Conservation (phyloP, 2,888 invertebrate species). For the Automeris io region DNA sequence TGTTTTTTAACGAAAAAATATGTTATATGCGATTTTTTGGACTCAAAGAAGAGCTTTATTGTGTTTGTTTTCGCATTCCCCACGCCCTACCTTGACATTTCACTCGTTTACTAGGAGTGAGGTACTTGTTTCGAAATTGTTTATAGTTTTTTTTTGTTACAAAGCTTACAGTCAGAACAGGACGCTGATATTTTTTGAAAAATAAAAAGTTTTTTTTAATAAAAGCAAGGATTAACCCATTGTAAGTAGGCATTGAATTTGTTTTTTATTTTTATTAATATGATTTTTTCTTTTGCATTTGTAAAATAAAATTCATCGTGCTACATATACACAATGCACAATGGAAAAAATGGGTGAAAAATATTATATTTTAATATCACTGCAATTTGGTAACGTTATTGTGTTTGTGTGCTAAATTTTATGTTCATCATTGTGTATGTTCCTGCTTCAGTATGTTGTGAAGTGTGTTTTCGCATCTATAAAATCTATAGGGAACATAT, state of each 20-base stretch:
- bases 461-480: slow-evolving; percentile 99
- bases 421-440: slow-evolving; percentile 25
- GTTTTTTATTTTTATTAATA: slow-evolving; percentile 26
- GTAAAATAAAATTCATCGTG: slow-evolving; percentile 37
- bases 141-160: slow-evolving; percentile 32
- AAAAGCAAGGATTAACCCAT: slow-evolving; percentile 53
- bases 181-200: slow-evolving; percentile 49
- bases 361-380: slow-evolving; percentile 18
- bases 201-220: slow-evolving; percentile 33
- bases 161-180: slow-evolving; percentile 43
- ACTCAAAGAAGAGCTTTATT: slow-evolving; percentile 61
- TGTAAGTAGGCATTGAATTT: slow-evolving; percentile 44
- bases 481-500: slow-evolving; percentile 99
- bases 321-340: slow-evolving; percentile 42
- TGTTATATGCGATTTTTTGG: slow-evolving; percentile 58
- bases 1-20: slow-evolving; percentile 17
- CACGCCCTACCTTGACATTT: slow-evolving; percentile 72
- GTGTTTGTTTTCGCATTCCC: slow-evolving; percentile 61
- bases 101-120: slow-evolving; percentile 57
- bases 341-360: slow-evolving; percentile 47
- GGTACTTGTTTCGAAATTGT: slow-evolving; percentile 49
- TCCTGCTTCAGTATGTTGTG: slow-evolving; percentile 91
- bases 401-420: slow-evolving; percentile 18
- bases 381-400: slow-evolving; percentile 49
- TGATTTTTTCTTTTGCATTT: slow-evolving; percentile 38